Evolutionary conservation across 2,888 invertebrate species (phyloP).

Genomic region (Polydrusus tereticollis): DNA sequence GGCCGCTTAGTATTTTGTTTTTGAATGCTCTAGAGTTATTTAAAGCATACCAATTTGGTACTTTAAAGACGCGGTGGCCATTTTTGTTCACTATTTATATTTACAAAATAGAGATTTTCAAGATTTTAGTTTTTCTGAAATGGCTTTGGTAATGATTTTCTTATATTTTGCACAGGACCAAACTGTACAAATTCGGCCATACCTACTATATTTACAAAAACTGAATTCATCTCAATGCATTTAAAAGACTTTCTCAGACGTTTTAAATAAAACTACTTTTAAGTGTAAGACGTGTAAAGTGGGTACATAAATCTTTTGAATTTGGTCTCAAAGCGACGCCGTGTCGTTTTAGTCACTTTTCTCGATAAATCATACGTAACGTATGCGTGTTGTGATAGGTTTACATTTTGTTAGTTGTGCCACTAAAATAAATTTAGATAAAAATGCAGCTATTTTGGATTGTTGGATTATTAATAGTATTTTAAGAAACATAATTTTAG

Average conservation of each 20-base stretch:
- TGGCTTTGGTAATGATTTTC: too few relatives aligned
- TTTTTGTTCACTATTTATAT: too few relatives aligned
- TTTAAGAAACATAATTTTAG: neutral
- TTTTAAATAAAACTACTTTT: conserved; percentile 16
- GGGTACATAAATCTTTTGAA: conserved; percentile 20
- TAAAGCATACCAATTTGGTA: too few relatives aligned
- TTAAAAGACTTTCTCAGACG: neutral
- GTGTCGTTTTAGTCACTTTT: conserved; percentile 1
- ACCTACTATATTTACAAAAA: too few relatives aligned
- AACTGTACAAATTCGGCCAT: too few relatives aligned
- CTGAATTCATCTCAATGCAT: neutral
- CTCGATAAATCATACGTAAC: neutral
- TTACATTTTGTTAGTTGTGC: conserved; percentile 15
- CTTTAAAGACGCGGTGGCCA: too few relatives aligned
- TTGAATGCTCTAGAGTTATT: too few relatives aligned
- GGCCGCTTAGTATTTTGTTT: too few relatives aligned
- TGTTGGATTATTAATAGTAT: neutral
- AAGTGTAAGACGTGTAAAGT: conserved; percentile 28
- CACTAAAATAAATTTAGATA: conserved; percentile 5
- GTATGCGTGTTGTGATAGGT: conserved; percentile 15
- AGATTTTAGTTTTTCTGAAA: too few relatives aligned
- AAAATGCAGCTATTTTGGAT: neutral
- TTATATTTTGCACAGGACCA: too few relatives aligned
- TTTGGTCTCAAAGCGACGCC: conserved; percentile 17
- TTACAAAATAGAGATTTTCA: too few relatives aligned